Evolutionary conservation across 1,140 invertebrate genomes (phyloP).

Genomic region (Anadara kagoshimensis): DNA sequence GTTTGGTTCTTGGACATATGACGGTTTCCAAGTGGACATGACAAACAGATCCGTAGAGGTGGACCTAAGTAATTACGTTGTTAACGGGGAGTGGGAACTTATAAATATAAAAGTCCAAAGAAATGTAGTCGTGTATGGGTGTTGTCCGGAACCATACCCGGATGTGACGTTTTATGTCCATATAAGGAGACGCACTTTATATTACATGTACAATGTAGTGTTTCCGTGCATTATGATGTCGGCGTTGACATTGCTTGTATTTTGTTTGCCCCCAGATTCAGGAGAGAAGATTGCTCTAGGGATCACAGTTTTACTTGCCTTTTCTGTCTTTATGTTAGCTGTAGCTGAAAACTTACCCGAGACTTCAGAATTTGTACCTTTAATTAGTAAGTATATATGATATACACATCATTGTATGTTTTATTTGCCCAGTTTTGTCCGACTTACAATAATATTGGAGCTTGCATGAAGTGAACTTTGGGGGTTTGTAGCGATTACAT

Average conservation of each 20-base stretch:
- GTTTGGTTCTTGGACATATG: conserved; percentile 91
- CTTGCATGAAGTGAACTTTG: too few species aligned
- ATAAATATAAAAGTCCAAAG: conserved; percentile 74
- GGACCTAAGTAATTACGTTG: conserved; percentile 79
- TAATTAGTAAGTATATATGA: conserved; percentile 74
- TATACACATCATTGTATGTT: not conserved
- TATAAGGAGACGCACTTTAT: conserved; percentile 96
- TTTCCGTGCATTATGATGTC: conserved; percentile 80
- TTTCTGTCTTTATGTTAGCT: conserved; percentile 79
- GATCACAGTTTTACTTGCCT: conserved; percentile 80
- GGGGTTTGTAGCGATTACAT: too few species aligned
- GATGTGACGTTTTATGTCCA: conserved; percentile 80
- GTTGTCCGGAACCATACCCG: conserved; percentile 78
- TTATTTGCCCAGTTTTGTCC: not conserved
- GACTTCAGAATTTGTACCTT: conserved; percentile 79
- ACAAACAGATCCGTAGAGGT: conserved; percentile 71
- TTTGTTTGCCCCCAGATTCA: conserved; percentile 79
- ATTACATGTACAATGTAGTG: conserved; percentile 82
- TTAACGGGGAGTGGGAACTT: conserved; percentile 78
- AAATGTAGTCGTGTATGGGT: conserved; percentile 76
- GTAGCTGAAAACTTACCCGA: conserved; percentile 80
- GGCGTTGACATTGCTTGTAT: conserved; percentile 77
- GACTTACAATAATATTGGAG: not conserved
- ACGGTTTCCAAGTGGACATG: conserved; percentile 77
- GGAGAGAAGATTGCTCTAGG: conserved; percentile 79